Evolutionary conservation across 2,113 vertebrate genomes (phyloP).

Genomic region (Sinocyclocheilus maitianheensis): DNA sequence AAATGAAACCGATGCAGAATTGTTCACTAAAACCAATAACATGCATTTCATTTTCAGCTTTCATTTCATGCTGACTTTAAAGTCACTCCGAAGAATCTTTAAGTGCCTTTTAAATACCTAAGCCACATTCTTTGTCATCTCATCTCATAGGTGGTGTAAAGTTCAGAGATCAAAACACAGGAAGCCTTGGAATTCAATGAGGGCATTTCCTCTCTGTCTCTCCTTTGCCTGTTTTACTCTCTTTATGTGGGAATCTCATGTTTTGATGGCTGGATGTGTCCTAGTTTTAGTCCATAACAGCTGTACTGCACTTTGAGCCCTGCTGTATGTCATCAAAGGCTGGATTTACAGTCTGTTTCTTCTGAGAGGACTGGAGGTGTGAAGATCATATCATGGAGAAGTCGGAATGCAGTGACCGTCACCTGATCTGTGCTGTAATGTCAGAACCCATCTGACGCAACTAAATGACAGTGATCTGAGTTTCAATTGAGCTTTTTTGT

Average conservation of each 20-base stretch:
- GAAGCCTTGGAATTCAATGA: slow-evolving; percentile 34
- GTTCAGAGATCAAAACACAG: slow-evolving; percentile 28
- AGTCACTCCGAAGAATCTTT: not conserved
- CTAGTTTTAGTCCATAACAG: slow-evolving; percentile 55
- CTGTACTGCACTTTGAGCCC: slow-evolving; percentile 43
- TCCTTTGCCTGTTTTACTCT: not conserved
- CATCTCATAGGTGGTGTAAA: slow-evolving; percentile 9
- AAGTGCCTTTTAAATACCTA: too few species aligned
- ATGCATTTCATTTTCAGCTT: not conserved
- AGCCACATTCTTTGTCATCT: slow-evolving; percentile 33
- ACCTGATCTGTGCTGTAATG: slow-evolving; percentile 44
- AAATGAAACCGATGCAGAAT: not conserved
- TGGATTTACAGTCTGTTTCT: slow-evolving; percentile 56
- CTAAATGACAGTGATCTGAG: not conserved
- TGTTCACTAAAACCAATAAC: not conserved
- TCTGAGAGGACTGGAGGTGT: not conserved
- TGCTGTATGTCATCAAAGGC: slow-evolving; percentile 42
- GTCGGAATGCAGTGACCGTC: slow-evolving; percentile 24
- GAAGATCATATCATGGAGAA: slow-evolving; percentile 10
- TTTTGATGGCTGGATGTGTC: slow-evolving; percentile 36
- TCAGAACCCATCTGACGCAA: slow-evolving; percentile 19
- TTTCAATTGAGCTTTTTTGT: not conserved
- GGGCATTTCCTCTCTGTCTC: slow-evolving; percentile 16
- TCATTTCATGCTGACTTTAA: not conserved
- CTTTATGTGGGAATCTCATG: not conserved